Evolutionary conservation across 2,113 vertebrate species (phyloP), one percentile per base, ranked within the genome.

Genomic region (Calonectris borealis): DNA sequence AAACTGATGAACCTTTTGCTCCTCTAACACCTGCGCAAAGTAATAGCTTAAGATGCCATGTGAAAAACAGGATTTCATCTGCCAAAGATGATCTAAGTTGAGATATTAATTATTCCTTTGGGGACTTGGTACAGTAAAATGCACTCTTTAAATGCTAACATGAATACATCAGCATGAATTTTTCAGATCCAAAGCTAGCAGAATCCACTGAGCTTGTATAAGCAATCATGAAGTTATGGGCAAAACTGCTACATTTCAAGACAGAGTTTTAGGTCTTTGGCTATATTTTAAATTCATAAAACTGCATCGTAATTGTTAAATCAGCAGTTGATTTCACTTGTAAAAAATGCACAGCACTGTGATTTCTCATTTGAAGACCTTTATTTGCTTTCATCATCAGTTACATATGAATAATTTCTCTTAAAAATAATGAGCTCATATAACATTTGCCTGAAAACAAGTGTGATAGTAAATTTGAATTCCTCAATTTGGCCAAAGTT

Each of bases 101-200:
- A 93, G 57, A 27, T 96, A 96, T 81, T 97, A 97, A 97, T 97
- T 97, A 92, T 86, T 91, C 95, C 93, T 93, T 72, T 81, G 93
- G 93, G 97, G 93, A 52, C 29, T 24, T 20, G 60, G 32, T 75
- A 88, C 40, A 83, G 60, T 77, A 92, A 83, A 86, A 87, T 22
- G 18, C 62, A 79, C 34, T 71, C 48, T 77, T 82, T 44, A 89
- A 95, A 94, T 83, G 71, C 27, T 85, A 68, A 84, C 80, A n/a
- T 27, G 94, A 91, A 95, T 90, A 61, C 4, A 69, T 54, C 70
- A 69, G 85, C 38, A 83, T n/a, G 32, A 65, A 19, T 93, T 86
- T 93, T 88, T 91, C 71, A 88, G 38, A 61, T 57, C 10, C 34
- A 93, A 88, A 92, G 40, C 62, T 26, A 71, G 55, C 16, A 61